Percentiles rank a stretch among this genome's conserved stretches.
phyloP scores from a whole-genome alignment of 2,888 invertebrate species.

The Pristionchus maxplancki region DNA sequence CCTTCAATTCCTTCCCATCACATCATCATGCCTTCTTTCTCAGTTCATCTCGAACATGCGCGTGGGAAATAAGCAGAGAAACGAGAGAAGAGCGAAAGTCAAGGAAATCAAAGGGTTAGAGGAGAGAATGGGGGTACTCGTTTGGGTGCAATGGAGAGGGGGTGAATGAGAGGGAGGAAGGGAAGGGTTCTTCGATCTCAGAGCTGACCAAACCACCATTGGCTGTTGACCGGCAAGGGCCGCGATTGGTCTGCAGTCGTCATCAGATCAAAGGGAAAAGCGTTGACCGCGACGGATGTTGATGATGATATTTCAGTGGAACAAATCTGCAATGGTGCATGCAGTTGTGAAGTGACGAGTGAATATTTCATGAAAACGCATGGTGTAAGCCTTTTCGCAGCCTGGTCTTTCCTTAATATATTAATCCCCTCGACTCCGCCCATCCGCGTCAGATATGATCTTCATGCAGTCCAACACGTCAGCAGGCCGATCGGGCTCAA shows the following conservation, averaged over 20 bases:
- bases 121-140: conserved; percentile 10
- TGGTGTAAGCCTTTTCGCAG: background rate
- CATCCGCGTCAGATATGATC: background rate
- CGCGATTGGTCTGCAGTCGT: background rate
- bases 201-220: conserved; percentile 13
- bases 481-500: background rate
- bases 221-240: background rate
- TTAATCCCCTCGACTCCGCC: background rate
- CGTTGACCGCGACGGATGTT: background rate
- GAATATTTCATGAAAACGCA: background rate
- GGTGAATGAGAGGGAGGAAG: background rate
- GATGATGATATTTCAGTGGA: background rate
- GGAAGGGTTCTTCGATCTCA: conserved; percentile 17
- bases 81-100: conserved; percentile 12
- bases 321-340: background rate
- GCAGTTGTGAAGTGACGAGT: background rate
- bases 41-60: background rate
- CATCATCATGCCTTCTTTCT: background rate
- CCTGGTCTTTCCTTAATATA: background rate
- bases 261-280: background rate
- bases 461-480: background rate
- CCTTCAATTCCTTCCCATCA: background rate
- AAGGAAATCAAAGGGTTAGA: conserved; percentile 20
- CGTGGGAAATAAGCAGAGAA: background rate
- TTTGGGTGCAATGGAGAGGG: conserved; percentile 10